These are phyloP conservation scores for Conus ventricosus DNA, from an alignment of 1,140 invertebrate species.

Conservation along the genomic window DNA sequence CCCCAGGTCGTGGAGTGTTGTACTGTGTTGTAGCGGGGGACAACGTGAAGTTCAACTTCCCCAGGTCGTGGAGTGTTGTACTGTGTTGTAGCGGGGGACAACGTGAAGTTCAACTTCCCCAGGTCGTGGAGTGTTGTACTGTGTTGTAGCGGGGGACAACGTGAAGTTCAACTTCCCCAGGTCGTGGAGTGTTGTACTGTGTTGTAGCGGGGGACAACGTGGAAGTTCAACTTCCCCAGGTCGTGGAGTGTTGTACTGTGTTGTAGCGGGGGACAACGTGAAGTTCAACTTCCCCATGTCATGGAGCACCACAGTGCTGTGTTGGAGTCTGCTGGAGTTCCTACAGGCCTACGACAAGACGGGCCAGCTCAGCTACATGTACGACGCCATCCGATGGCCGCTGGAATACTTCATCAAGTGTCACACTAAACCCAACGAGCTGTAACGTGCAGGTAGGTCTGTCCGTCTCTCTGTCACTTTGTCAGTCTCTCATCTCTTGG, in stretches of 20 bases:
- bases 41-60: too few relatives aligned
- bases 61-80: too few relatives aligned
- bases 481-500: background rate
- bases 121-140: too few relatives aligned
- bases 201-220: too few relatives aligned
- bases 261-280: conserved; percentile 80
- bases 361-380: conserved; percentile 74
- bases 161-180: too few relatives aligned
- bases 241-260: background rate
- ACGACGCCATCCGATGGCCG: conserved; percentile 76
- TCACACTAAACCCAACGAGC: conserved; percentile 4
- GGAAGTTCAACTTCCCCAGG: too few relatives aligned
- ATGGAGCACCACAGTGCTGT: conserved; percentile 78
- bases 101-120: conserved; percentile 43
- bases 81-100: conserved; percentile 78
- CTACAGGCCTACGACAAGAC: conserved; percentile 75
- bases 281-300: conserved; percentile 83
- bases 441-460: too few relatives aligned
- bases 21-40: too few relatives aligned
- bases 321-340: conserved; percentile 80
- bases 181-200: too few relatives aligned
- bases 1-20: too few relatives aligned
- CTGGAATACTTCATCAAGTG: conserved; percentile 81
- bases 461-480: too few relatives aligned
- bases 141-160: too few relatives aligned